Evolutionary conservation across 2,113 vertebrate species (phyloP), one percentile per base, ranked within the genome.

Genomic region (Misgurnus anguillicaudatus): DNA sequence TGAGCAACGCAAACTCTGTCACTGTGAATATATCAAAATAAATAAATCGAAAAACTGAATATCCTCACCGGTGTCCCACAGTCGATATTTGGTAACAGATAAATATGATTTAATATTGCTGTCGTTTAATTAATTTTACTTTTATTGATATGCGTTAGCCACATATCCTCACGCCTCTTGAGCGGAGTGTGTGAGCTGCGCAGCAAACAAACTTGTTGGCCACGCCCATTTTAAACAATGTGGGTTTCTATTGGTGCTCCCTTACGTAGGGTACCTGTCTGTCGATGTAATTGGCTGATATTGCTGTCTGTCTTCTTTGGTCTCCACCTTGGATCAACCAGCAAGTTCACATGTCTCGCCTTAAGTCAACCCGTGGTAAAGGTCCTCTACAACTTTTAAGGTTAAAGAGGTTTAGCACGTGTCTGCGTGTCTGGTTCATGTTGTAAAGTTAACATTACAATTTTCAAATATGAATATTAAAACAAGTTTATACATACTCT

Each of bases 311-410:
- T 53, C 16, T 9, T 61, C 19, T 1, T 38, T 64, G 24, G 4
- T 38, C 58, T 3, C 17, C 13, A 0, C 6, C 70, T 9, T 24
- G 19, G 13, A 9, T 17, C 24, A 67, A 75, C 67, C 42, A 79
- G 77, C 77, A 64, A 0, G 58, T 31, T 80, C 8, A n/a, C 4
- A 55, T 48, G 14, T 11, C 41, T 11, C 13, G 19, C 60, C 11
- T 13, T 51, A 55, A 24, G 45, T 75, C 63, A 55, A 41, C 10
- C 48, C 39, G 39, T n/a, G 38, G 39, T 2, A 64, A 73, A 65
- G 67, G 80, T 76, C 80, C 68, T 31, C 69, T 39, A 64, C 73
- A 64, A 75, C 45, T 62, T 1, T 51, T 48, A 76, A 76, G 74
- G 74, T 76, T 64, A 76, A 64, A 75, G 58, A 13, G 9, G 7